Evolutionary conservation across 2,797 vertebrate genomes (phyloP).

Genomic region (Acanthopagrus latus): DNA sequence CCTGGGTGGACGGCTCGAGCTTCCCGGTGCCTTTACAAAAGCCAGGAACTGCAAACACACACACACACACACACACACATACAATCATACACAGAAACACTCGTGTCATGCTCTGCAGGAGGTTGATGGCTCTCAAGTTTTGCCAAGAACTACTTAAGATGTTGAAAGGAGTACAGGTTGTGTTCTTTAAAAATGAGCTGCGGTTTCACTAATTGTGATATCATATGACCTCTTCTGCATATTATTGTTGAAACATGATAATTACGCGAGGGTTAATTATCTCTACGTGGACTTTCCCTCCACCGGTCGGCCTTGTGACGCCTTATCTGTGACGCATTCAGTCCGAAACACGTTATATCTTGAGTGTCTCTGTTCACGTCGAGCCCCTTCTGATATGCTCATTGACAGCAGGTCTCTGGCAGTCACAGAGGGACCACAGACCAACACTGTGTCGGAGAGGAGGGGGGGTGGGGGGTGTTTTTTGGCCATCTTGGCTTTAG

Average conservation of each 20-base stretch:
- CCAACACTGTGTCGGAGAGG: slow-evolving; percentile 41
- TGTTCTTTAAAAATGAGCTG: slow-evolving; percentile 48
- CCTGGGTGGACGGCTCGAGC: slow-evolving; percentile 80
- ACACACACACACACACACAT: slow-evolving; percentile 47
- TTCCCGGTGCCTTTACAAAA: slow-evolving; percentile 83
- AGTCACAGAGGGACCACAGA: slow-evolving; percentile 43
- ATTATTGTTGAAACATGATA: slow-evolving; percentile 59
- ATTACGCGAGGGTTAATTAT: slow-evolving; percentile 45
- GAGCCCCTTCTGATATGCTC: slow-evolving; percentile 42
- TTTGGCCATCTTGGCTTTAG: slow-evolving; percentile 64
- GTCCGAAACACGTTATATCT: slow-evolving; percentile 10
- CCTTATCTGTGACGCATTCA: slow-evolving; percentile 39
- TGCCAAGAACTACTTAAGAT: slow-evolving; percentile 67
- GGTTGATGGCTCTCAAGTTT: slow-evolving; percentile 73
- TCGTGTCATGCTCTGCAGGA: slow-evolving; percentile 72
- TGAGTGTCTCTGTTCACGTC: slow-evolving; percentile 36
- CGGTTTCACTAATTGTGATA: slow-evolving; percentile 58
- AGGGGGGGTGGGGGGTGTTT: no score
- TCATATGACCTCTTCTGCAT: slow-evolving; percentile 44
- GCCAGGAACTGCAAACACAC: slow-evolving; percentile 80
- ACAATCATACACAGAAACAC: slow-evolving; percentile 57
- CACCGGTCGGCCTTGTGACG: slow-evolving; percentile 23
- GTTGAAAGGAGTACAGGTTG: slow-evolving; percentile 60
- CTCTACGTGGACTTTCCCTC: slow-evolving; percentile 15
- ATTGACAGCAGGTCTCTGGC: slow-evolving; percentile 58